Base-by-base conservation (phyloP, 2,888 invertebrate genomes). In the Heliconius ismenius region DNA sequence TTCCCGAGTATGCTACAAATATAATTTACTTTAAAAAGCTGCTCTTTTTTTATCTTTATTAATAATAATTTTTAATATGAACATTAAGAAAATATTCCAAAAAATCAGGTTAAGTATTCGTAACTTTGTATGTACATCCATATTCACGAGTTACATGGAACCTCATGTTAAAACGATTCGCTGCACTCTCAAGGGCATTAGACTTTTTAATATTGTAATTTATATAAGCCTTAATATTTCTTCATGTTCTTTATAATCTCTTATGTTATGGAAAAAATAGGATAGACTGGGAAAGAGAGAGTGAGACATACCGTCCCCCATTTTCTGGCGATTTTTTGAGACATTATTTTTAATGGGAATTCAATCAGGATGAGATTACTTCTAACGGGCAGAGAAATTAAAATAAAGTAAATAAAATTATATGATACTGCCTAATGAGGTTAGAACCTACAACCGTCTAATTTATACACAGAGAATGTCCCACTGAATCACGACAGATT, bases 141-240 rank as follows among this genome's bases (percentile, higher is more conserved):
- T 65, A 36, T 65, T 65, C 65, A 65, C 65, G 65, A 36, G 36
- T 65, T 36, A 65, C 65, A 13, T 36, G 11, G 39, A 39, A 65
- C 36, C 65, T 36, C n/a, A 24, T 36, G 65, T 15, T 36, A 39
- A 39, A 39, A 65, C 65, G 36, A 60, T 60, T 60, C 60, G 26
- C 26, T 28, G 26, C 26, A 62, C 26, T 62, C 62, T 62, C 62
- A 62, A 26, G 60, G 60, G 60, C 60, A 60, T 60, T 60, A 60
- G 60, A 60, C 60, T 26, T 60, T 60, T 2, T 26, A 26, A 60
- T 60, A 24, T 60, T 60, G 26, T 60, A 60, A 60, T 60, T 60
- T 60, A 60, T 60, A 13, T 24, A 60, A 24, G 49, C 49, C 60
- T 15, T 24, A 60, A 60, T 60, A 15, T 28, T 26, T 15, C 15